Percentiles rank a stretch among this genome's conserved stretches.
phyloP scores from a whole-genome alignment of 1,140 invertebrate genomes.

The Drosophila novamexicana region DNA sequence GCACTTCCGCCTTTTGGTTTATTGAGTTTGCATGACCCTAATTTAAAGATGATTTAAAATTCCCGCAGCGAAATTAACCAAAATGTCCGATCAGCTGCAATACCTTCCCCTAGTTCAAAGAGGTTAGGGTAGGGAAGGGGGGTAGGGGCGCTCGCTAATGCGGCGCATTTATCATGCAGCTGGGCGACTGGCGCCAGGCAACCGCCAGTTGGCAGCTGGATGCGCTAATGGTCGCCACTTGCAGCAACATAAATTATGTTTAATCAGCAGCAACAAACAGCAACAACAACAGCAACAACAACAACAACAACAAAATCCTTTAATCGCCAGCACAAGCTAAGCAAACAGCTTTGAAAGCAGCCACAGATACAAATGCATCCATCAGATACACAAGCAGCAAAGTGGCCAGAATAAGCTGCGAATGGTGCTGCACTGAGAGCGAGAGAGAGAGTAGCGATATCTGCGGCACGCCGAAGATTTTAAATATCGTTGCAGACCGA shows the following conservation, averaged over 20 bases:
- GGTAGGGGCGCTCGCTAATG: constrained; percentile 56
- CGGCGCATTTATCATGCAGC: constrained; percentile 74
- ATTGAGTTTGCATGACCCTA: constrained; percentile 80
- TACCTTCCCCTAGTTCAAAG: background rate
- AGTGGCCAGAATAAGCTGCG: background rate
- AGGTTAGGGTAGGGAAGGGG: too few species aligned
- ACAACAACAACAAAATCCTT: constrained; percentile 35
- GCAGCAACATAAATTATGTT: constrained; percentile 75
- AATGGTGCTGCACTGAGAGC: background rate
- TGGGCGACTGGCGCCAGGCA: constrained; percentile 12
- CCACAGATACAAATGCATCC: constrained; percentile 51
- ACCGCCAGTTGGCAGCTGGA: constrained; percentile 21
- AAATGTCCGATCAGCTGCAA: constrained; percentile 49
- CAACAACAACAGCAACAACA: too few species aligned
- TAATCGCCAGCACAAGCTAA: constrained; percentile 57
- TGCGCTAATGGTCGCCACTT: constrained; percentile 76
- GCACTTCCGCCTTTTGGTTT: constrained; percentile 60
- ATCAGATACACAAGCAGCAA: constrained; percentile 29
- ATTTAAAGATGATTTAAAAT: constrained; percentile 83
- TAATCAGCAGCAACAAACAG: constrained; percentile 58
- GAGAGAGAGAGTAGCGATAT: too few species aligned
- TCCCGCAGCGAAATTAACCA: constrained; percentile 79
- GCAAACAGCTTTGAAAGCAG: constrained; percentile 18
- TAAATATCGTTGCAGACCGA: too few species aligned
- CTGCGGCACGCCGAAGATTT: too few species aligned